Percentiles rank a stretch among this genome's conserved stretches.
These are phyloP conservation scores for Sericinus montela DNA, from an alignment of 2,888 invertebrate species.

Conservation along the genomic window DNA sequence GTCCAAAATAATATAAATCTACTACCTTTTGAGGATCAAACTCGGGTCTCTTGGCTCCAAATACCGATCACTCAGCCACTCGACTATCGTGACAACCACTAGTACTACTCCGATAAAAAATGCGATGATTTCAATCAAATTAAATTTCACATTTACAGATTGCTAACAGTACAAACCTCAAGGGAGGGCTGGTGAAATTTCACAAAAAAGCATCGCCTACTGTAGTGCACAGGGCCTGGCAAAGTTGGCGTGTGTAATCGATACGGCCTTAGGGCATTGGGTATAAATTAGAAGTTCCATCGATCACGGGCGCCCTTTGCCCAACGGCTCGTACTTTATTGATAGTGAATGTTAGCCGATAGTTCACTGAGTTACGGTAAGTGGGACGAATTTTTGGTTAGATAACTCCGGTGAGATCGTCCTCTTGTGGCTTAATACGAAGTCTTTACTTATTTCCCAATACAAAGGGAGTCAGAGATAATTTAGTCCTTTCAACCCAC, in stretches of 20 bases:
- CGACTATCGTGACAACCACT: too few relatives aligned
- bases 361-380: constrained; percentile 48
- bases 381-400: constrained; percentile 19
- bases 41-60: too few relatives aligned
- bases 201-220: constrained; percentile 58
- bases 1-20: too few relatives aligned
- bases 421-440: neutral
- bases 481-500: too few relatives aligned
- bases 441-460: too few relatives aligned
- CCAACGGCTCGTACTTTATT: constrained; percentile 73
- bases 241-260: constrained; percentile 70
- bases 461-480: too few relatives aligned
- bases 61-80: too few relatives aligned
- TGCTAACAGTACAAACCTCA: constrained; percentile 39
- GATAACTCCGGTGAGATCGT: neutral
- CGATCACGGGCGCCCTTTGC: constrained; percentile 75
- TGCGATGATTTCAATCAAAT: constrained; percentile 20
- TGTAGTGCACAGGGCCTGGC: constrained; percentile 39
- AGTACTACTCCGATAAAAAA: too few relatives aligned
- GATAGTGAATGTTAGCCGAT: constrained; percentile 69
- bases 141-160: constrained; percentile 19
- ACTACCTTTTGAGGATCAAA: too few relatives aligned
- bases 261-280: constrained; percentile 77
- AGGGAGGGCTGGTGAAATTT: constrained; percentile 50
- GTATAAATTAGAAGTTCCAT: constrained; percentile 77